Evolutionary conservation across 1,140 invertebrate genomes (phyloP).

Genomic region (Nomia melanderi): DNA sequence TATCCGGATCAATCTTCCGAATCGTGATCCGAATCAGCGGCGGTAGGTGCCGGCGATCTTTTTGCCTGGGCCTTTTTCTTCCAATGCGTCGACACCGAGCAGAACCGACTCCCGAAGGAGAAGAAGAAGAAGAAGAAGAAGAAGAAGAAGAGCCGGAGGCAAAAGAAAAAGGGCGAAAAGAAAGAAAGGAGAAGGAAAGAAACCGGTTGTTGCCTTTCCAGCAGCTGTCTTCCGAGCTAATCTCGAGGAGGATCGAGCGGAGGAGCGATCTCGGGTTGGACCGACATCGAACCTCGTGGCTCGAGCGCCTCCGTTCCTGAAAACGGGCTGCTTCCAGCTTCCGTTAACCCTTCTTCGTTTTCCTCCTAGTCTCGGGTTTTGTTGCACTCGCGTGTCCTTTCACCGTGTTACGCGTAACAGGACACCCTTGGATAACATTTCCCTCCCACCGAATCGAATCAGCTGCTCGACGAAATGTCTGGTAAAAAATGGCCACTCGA

Average conservation of each 20-base stretch:
- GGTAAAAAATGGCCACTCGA: constrained; percentile 8
- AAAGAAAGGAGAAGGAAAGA: too few species aligned
- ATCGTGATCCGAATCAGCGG: not conserved
- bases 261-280: constrained; percentile 45
- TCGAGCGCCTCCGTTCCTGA: constrained; percentile 31
- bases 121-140: not conserved
- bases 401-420: constrained; percentile 45
- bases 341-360: not conserved
- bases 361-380: not conserved
- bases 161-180: constrained; percentile 10
- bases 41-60: constrained; percentile 37
- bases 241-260: constrained; percentile 31
- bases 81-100: constrained; percentile 35
- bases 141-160: not conserved
- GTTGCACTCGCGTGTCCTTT: constrained; percentile 11
- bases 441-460: constrained; percentile 33
- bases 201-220: constrained; percentile 55
- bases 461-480: constrained; percentile 40
- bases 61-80: constrained; percentile 34
- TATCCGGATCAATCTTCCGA: not conserved
- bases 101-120: not conserved
- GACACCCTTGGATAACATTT: constrained; percentile 48
- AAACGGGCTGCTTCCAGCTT: constrained; percentile 45
- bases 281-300: constrained; percentile 30
- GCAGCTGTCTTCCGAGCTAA: constrained; percentile 49